A percentile compares a stretch with the other conserved stretches of the same genome.
phyloP scores from a whole-genome alignment of 2,113 vertebrate genomes.

The Hyperopisus bebe region DNA sequence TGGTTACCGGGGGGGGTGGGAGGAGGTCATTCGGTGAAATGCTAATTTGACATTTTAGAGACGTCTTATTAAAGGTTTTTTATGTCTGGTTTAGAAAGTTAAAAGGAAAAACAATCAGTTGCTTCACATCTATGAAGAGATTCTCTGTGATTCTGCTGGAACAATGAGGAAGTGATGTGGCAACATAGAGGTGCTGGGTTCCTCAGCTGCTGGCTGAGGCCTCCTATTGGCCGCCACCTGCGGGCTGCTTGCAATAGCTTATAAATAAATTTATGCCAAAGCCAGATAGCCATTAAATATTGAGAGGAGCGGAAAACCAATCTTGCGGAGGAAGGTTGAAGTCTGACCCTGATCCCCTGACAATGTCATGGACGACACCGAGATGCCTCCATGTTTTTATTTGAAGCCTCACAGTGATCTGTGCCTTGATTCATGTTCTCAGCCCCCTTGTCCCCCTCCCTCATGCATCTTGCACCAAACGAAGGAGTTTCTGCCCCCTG shows the following conservation, averaged over 20 bases:
- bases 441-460: not conserved
- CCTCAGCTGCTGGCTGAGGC: conserved; percentile 26
- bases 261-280: conserved; percentile 57
- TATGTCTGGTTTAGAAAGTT: not conserved
- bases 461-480: not conserved
- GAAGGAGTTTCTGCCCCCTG: not conserved
- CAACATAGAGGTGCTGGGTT: conserved; percentile 46
- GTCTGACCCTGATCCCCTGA: not conserved
- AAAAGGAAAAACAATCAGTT: not conserved
- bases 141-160: not conserved
- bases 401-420: not conserved
- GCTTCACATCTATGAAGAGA: not conserved
- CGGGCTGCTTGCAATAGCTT: conserved; percentile 50
- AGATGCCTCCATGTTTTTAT: not conserved
- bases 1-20: not conserved
- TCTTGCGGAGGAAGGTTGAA: conserved; percentile 19
- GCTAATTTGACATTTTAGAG: not conserved
- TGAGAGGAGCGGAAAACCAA: conserved; percentile 55
- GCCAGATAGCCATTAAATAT: conserved; percentile 58
- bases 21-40: not conserved
- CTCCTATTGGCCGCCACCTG: conserved; percentile 23
- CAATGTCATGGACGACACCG: not conserved
- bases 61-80: not conserved
- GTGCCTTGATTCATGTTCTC: not conserved
- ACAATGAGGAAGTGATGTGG: conserved; percentile 31